Evolutionary conservation across 92 coral and sea anemone species (phyloP).

Genomic region (Blastomussa wellsi): DNA sequence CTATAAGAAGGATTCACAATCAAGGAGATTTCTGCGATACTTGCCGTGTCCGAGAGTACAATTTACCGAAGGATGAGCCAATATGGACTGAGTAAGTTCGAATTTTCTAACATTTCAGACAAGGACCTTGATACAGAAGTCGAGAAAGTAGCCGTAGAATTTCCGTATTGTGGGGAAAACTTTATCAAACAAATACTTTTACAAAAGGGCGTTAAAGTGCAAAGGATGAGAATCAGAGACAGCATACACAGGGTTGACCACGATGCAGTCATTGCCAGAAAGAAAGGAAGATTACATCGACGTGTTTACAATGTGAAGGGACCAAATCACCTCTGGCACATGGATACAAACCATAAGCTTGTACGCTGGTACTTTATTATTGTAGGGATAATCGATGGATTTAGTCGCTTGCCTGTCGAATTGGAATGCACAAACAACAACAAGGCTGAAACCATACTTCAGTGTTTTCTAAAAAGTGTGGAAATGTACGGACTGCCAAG

Average conservation of each 20-base stretch:
- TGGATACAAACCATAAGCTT: slow-evolving; percentile 61
- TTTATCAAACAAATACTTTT: slow-evolving; percentile 36
- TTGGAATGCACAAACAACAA: slow-evolving; percentile 53
- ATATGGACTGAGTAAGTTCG: slow-evolving; percentile 44
- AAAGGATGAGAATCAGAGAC: slow-evolving; percentile 60
- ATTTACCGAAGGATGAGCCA: slow-evolving; percentile 63
- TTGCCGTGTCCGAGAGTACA: no score
- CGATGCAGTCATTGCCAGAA: slow-evolving; percentile 33
- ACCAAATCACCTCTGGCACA: slow-evolving; percentile 56
- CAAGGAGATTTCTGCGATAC: no score
- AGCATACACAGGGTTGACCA: slow-evolving; percentile 59
- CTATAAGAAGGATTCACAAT: slow-evolving; percentile 55
- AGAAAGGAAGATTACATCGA: slow-evolving; percentile 34
- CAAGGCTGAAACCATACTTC: slow-evolving; percentile 48
- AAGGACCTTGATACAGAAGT: slow-evolving; percentile 45
- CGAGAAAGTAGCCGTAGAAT: slow-evolving; percentile 32
- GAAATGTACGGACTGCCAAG: slow-evolving; percentile 59
- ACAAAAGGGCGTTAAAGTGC: slow-evolving; percentile 54
- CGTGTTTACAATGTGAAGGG: slow-evolving; percentile 40
- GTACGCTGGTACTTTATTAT: slow-evolving; percentile 58
- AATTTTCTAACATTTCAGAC: background rate
- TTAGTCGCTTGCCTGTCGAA: slow-evolving; percentile 42
- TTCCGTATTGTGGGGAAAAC: slow-evolving; percentile 54
- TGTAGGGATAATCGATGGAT: slow-evolving; percentile 61
- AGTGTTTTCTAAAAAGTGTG: slow-evolving; percentile 41